A percentile compares a stretch with the other conserved stretches of the same genome.
Evolutionary conservation across 2,888 invertebrate genomes (phyloP).

Genomic region (Cryptophagus acutangulus): DNA sequence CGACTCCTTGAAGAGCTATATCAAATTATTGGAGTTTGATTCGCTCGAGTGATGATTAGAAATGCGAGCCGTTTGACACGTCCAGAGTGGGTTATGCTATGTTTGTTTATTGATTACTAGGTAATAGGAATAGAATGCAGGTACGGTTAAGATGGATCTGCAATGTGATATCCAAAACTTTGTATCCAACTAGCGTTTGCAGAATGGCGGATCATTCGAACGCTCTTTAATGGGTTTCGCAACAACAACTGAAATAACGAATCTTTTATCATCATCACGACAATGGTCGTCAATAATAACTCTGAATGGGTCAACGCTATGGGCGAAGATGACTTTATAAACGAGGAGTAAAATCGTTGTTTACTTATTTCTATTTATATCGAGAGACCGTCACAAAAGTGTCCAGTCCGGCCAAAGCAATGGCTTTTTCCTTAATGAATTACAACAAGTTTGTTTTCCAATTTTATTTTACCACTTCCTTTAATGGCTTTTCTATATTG

Average conservation of each 20-base stretch:
- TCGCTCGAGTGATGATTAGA: too few species aligned
- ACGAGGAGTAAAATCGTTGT: background rate
- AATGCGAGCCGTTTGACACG: too few species aligned
- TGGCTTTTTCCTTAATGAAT: too few species aligned
- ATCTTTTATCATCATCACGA: slow-evolving; percentile 24
- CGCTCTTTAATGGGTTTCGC: slow-evolving; percentile 18
- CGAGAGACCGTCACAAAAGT: background rate
- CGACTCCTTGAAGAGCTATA: too few species aligned
- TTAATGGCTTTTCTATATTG: too few species aligned
- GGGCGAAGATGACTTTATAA: slow-evolving; percentile 2
- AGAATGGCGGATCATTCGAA: slow-evolving; percentile 26
- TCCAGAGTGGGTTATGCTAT: too few species aligned
- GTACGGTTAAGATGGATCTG: too few species aligned
- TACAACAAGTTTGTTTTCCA: too few species aligned
- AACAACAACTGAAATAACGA: slow-evolving; percentile 21
- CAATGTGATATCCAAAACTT: slow-evolving; percentile 16
- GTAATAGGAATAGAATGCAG: too few species aligned
- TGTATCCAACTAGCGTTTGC: slow-evolving; percentile 23
- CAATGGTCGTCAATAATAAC: slow-evolving; percentile 26
- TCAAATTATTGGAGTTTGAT: too few species aligned
- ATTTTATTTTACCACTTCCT: too few species aligned
- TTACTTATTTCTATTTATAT: background rate
- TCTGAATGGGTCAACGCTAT: slow-evolving; percentile 26
- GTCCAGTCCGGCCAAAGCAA: background rate
- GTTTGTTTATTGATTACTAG: too few species aligned